phyloP scores from a whole-genome alignment of 2,797 vertebrate species.

The Aeoliscus strigatus region DNA sequence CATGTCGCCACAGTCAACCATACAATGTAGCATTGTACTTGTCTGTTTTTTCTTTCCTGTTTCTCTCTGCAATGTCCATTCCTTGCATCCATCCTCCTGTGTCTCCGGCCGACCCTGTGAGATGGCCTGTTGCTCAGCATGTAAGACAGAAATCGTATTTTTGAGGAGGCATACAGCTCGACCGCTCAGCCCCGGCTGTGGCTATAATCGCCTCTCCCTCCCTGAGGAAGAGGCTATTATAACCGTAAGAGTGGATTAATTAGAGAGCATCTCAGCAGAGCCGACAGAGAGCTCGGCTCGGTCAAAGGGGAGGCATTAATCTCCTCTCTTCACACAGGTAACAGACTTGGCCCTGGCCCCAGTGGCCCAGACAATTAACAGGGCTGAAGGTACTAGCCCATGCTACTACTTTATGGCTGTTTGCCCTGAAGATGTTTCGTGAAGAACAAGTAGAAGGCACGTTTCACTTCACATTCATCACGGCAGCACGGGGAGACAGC shows the following conservation, averaged over 20 bases:
- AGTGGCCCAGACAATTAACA: conserved; percentile 73
- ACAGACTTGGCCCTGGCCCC: conserved; percentile 56
- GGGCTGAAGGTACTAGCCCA: conserved; percentile 66
- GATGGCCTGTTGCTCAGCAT: conserved; percentile 88
- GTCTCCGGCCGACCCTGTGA: conserved; percentile 55
- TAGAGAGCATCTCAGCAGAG: conserved; percentile 84
- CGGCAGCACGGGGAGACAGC: no score
- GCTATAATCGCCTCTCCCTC: conserved; percentile 67
- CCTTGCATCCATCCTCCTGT: conserved; percentile 43
- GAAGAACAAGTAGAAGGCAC: conserved; percentile 25
- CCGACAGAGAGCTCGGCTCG: conserved; percentile 68
- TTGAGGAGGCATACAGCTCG: conserved; percentile 72
- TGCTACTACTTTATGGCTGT: conserved; percentile 62
- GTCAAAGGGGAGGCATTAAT: conserved; percentile 80
- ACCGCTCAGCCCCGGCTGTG: no score
- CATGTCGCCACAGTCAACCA: no score
- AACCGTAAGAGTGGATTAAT: conserved; percentile 97
- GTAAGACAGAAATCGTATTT: conserved; percentile 89
- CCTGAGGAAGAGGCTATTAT: conserved; percentile 86
- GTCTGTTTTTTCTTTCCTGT: no score
- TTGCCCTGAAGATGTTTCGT: conserved; percentile 65
- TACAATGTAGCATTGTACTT: no score
- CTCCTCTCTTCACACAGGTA: conserved; percentile 75
- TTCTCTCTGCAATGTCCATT: conserved; percentile 22
- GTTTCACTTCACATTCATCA: conserved; percentile 56